Evolutionary conservation across 2,888 invertebrate species (phyloP), one percentile per base, ranked within the genome.

Genomic region (Drosophila basisetae): DNA sequence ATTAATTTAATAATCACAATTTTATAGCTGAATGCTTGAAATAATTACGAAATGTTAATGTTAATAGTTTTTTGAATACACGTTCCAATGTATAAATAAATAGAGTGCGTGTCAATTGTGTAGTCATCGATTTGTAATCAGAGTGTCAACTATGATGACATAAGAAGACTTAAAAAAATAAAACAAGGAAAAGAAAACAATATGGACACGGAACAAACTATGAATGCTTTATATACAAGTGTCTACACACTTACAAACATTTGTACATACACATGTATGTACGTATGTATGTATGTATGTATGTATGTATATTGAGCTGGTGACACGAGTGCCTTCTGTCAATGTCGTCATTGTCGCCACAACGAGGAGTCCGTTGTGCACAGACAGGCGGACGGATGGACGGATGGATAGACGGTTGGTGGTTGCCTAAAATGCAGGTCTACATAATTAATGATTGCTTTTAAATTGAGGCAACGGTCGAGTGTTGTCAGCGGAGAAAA

Each of bases 401-500:
- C 10, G 31, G 31, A 22, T 5, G n/a, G 28, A 30, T 3, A 22
- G 43, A 25, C 22, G 33, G 31, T 47, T 47, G 65, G 54, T 47
- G 65, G 54, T 65, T 66, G 68, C 77, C 78, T 61, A 68, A 81
- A 86, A 84, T 78, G 80, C 78, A 76, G 83, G 67, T 69, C 83
- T 83, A 76, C 76, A 82, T 89, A 92, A 91, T 91, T 92, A 92
- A 91, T 92, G 91, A 91, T 91, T 91, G 89, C 91, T 91, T 92
- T 91, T 92, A 91, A 91, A 91, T 88, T 86, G 91, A 84, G 91
- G 78, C 88, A 63, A 71, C 87, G 81, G 83, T 76, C 77, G 86
- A 76, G 68, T 72, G 73, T 85, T 77, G 84, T 82, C 81, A 70
- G 58, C 76, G 61, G 61, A 60, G 80, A 84, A 78, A 73, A 78